Conservation (phyloP, 2,113 vertebrate genomes). For the Platysternon megacephalum region DNA sequence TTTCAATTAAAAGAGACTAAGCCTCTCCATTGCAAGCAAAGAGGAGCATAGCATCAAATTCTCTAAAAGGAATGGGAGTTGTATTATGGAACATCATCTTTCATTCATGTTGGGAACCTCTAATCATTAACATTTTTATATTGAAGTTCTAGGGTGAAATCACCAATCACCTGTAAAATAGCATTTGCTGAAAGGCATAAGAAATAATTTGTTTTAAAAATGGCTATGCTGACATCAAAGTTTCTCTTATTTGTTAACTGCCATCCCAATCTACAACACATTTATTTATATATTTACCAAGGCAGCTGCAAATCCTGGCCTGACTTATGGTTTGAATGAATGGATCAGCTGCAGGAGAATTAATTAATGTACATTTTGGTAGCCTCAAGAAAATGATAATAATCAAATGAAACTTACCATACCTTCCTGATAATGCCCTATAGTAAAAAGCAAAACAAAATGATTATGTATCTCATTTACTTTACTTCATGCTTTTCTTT, state of each 20-base stretch:
- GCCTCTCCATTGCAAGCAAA: not conserved
- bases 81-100: not conserved
- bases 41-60: not conserved
- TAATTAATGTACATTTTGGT: not conserved
- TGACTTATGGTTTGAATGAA: slow-evolving; percentile 4
- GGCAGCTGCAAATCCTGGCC: not conserved
- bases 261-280: not conserved
- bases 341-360: slow-evolving; percentile 13
- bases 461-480: slow-evolving; percentile 5
- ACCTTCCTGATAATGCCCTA: slow-evolving; percentile 94
- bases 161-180: slow-evolving; percentile 24
- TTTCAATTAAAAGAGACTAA: not conserved
- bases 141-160: slow-evolving; percentile 4
- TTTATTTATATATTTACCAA: not conserved
- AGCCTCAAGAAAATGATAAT: slow-evolving; percentile 18
- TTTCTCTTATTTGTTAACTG: not conserved
- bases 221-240: not conserved
- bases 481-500: not conserved
- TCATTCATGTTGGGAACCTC: not conserved
- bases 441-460: not conserved
- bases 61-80: not conserved
- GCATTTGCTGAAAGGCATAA: not conserved
- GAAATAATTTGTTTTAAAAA: slow-evolving; percentile 29
- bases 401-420: slow-evolving; percentile 84
- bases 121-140: not conserved